A percentile compares a stretch with the other conserved stretches of the same genome.
phyloP scores from a whole-genome alignment of 2,113 vertebrate genomes.

The Lonchura striata region DNA sequence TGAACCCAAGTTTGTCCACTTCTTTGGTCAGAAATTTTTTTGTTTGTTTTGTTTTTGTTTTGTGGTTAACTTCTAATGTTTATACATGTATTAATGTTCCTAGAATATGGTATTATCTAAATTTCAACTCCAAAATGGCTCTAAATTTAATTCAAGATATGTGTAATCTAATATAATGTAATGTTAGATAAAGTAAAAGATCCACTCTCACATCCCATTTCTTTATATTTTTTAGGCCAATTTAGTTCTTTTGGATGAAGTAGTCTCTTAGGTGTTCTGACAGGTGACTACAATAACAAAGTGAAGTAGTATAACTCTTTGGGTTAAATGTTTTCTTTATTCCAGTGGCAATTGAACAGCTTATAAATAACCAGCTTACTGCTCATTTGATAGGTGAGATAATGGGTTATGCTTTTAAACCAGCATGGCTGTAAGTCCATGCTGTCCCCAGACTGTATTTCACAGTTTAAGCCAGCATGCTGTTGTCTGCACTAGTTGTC shows the following conservation, averaged over 20 bases:
- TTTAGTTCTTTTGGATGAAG: background rate
- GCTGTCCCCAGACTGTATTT: background rate
- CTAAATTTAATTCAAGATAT: background rate
- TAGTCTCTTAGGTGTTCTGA: background rate
- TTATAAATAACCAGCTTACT: background rate
- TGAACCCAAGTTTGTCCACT: background rate
- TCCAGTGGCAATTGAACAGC: background rate
- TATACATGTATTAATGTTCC: background rate
- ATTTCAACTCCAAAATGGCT: background rate
- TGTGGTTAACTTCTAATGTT: background rate
- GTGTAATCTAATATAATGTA: background rate
- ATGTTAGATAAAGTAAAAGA: background rate
- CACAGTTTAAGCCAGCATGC: background rate
- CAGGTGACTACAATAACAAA: background rate
- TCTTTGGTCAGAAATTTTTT: background rate
- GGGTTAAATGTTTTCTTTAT: background rate
- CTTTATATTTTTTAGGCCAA: background rate
- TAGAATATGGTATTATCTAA: background rate
- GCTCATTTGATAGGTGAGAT: background rate
- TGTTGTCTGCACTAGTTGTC: background rate
- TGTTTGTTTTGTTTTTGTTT: no score
- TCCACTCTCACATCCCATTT: background rate
- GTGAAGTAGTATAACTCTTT: background rate
- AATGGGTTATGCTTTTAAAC: background rate
- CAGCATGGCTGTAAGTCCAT: background rate